Percentiles rank a stretch among this genome's conserved stretches.
phyloP scores from a whole-genome alignment of 2,113 vertebrate genomes.

The Ibidorhyncha struthersii region DNA sequence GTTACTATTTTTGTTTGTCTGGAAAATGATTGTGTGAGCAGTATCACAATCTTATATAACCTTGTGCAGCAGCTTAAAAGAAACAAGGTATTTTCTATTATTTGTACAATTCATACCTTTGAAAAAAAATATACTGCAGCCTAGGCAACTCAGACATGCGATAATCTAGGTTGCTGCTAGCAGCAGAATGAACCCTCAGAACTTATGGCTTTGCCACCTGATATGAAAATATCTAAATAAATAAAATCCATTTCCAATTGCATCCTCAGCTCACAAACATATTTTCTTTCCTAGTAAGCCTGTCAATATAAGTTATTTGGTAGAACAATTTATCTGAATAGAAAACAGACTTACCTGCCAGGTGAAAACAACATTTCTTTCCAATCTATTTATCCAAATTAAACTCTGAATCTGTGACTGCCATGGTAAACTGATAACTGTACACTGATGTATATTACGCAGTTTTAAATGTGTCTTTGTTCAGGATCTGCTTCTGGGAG shows the following conservation, averaged over 20 bases:
- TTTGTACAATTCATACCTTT: neutral
- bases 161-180: neutral
- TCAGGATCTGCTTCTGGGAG: neutral
- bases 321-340: constrained; percentile 46
- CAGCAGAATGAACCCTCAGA: neutral
- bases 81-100: neutral
- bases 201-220: neutral
- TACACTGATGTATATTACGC: neutral
- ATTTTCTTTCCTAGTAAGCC: constrained; percentile 38
- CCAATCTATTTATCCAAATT: constrained; percentile 56
- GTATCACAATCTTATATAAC: neutral
- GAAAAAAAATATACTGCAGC: neutral
- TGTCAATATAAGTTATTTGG: constrained; percentile 34
- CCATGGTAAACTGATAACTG: constrained; percentile 8
- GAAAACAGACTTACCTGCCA: constrained; percentile 28
- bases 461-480: constrained; percentile 3
- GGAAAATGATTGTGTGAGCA: neutral
- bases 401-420: constrained; percentile 14
- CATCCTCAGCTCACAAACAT: neutral
- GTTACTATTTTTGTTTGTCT: neutral
- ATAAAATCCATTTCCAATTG: neutral
- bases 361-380: constrained; percentile 44
- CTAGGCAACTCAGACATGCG: neutral
- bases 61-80: neutral
- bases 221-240: constrained; percentile 45